These are phyloP conservation scores for Hippoglossus stenolepis DNA, from an alignment of 2,113 vertebrate species.

Conservation along the genomic window DNA sequence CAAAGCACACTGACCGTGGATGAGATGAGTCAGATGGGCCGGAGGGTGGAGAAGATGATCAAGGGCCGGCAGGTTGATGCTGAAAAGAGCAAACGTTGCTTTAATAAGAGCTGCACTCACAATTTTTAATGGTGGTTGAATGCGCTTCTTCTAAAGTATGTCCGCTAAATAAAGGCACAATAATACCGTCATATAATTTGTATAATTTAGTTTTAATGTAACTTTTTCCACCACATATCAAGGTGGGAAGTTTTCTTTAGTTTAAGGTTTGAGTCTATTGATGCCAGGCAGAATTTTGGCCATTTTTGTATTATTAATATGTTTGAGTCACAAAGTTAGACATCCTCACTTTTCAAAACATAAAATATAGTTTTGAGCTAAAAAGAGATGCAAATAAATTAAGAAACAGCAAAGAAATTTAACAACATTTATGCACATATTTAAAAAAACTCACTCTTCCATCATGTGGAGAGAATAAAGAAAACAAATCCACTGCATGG, in stretches of 20 bases:
- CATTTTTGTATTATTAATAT: too few species aligned
- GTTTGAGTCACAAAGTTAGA: too few species aligned
- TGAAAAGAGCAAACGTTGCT: constrained; percentile 44
- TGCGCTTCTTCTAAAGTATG: background rate
- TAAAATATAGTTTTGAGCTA: too few species aligned
- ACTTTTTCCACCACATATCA: background rate
- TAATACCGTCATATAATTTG: background rate
- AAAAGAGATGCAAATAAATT: too few species aligned
- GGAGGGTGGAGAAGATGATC: constrained; percentile 41
- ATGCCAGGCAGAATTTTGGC: too few species aligned
- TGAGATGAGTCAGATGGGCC: constrained; percentile 58
- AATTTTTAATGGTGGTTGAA: background rate
- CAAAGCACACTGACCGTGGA: constrained; percentile 56
- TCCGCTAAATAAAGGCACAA: background rate
- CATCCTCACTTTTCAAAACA: too few species aligned
- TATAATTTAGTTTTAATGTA: background rate
- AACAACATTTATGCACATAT: too few species aligned
- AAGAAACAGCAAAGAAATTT: too few species aligned
- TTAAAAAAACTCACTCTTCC: too few species aligned
- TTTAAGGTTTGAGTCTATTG: too few species aligned
- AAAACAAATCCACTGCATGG: too few species aligned
- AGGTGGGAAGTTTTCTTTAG: background rate
- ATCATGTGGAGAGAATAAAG: too few species aligned
- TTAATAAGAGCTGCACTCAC: constrained; percentile 37
- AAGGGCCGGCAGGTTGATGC: constrained; percentile 46